Base-by-base conservation (phyloP, 1,140 invertebrate species). In the Bombus sibiricus region DNA sequence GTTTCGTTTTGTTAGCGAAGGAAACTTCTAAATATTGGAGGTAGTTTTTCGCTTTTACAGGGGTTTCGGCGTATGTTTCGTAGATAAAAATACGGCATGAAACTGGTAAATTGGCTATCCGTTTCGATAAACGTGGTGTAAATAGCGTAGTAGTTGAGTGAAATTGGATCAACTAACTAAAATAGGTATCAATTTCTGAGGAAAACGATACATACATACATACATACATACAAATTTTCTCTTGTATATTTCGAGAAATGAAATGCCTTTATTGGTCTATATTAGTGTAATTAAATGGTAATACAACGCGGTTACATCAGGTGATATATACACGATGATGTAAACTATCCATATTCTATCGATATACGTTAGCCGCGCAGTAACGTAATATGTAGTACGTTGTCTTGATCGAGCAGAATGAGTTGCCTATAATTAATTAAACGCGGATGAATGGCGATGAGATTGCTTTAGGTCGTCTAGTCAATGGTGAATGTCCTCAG, bases 401-500 rank as follows among this genome's bases (percentile, higher is more conserved):
- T 47, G 72, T 32, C 72, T 74, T 1, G 72, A 69, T 69, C 34
- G 68, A 69, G 37, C 22, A 25, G n/a, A 74, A 32, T 4, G 25
- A 74, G n/a, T 13, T 53, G 43, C 10, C 72, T 9, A 6, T 66
- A 25, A n/a, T 74, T 47, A 74, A 74, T 74, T 53, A 25, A 74
- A 34, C 37, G 72, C 43, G n/a, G 43, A 74, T 74, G 72, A 74
- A 74, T 74, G 72, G 32, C n/a, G 72, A n/a, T 22, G 43, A 74
- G n/a, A 15, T 32, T 34, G 72, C 15, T 22, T 53, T 4, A 18
- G 18, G 43, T 47, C 18, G 34, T 69, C 68, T 28, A 22, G 18
- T 25, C 25, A 69, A 69, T 22, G 72, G 32, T 1, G 41, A 41
- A 25, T 22, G 12, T 22, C 32, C 43, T 32, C 32, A 10, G 47